Evolutionary conservation across 2,797 vertebrate species (phyloP).

Genomic region (Limnodromus scolopaceus): DNA sequence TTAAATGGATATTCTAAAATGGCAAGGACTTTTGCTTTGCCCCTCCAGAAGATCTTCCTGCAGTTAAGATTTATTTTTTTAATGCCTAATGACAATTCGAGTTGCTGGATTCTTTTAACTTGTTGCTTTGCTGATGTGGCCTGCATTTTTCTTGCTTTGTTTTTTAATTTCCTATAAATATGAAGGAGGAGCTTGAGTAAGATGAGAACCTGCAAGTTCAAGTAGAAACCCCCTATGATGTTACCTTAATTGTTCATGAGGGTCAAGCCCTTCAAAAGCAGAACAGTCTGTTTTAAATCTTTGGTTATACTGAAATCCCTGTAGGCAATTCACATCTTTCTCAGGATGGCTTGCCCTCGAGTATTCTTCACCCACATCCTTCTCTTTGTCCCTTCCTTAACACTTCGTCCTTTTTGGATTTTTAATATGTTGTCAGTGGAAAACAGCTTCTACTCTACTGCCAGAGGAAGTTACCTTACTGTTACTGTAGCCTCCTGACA

Average conservation of each 20-base stretch:
- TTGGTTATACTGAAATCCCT: background rate
- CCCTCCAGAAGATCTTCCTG: background rate
- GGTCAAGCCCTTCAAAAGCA: background rate
- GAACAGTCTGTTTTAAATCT: background rate
- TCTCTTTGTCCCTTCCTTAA: background rate
- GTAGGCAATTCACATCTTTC: background rate
- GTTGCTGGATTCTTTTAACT: background rate
- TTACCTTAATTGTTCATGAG: background rate
- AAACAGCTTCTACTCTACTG: background rate
- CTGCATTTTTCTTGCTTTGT: background rate
- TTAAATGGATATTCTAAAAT: constrained; percentile 29
- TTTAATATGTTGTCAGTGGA: background rate
- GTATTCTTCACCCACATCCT: background rate
- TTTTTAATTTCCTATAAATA: background rate
- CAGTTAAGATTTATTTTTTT: background rate
- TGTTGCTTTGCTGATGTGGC: background rate
- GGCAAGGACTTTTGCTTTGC: background rate
- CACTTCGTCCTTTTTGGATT: background rate
- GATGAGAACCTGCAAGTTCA: background rate
- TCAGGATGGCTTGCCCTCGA: background rate
- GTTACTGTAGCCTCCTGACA: background rate
- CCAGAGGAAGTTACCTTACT: background rate
- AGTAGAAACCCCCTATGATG: background rate
- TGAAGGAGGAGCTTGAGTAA: background rate
- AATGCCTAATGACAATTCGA: background rate